phyloP scores from a whole-genome alignment of 2,113 vertebrate species.

The Sorex araneus region DNA sequence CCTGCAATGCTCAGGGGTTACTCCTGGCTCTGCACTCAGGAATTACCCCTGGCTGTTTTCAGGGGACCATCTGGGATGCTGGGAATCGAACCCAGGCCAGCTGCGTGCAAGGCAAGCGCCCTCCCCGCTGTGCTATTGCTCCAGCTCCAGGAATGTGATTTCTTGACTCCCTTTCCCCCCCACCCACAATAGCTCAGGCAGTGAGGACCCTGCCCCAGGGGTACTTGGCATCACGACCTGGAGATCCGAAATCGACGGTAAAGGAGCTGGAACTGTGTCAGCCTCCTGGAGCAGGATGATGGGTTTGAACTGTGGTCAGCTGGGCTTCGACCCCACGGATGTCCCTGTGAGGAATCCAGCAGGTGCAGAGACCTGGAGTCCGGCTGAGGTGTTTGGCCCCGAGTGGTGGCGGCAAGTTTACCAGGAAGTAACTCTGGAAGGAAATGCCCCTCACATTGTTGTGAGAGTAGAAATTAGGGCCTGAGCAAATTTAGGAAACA shows the following conservation, averaged over 20 bases:
- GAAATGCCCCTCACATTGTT: neutral
- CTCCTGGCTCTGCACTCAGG: no score
- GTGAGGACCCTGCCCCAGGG: neutral
- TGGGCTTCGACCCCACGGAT: neutral
- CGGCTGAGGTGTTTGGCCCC: neutral
- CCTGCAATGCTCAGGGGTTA: no score
- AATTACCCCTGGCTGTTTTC: no score
- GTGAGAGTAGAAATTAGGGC: neutral
- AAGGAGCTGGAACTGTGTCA: neutral
- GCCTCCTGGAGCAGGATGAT: no score
- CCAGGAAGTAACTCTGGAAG: neutral
- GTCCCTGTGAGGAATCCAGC: neutral
- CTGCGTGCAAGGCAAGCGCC: no score
- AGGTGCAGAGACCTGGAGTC: neutral
- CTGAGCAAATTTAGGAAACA: neutral
- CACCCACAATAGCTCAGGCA: neutral
- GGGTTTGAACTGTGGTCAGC: no score
- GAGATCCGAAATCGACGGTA: neutral
- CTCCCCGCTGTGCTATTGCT: no score
- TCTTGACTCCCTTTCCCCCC: neutral
- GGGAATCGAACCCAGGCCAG: no score
- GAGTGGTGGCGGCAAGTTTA: neutral
- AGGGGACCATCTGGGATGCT: no score
- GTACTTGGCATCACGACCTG: neutral
- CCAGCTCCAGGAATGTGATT: constrained; percentile 32